A percentile compares a stretch with the other conserved stretches of the same genome.
Conservation (phyloP, 2,888 invertebrate genomes). For the Hirtodrosophila histrioides region DNA sequence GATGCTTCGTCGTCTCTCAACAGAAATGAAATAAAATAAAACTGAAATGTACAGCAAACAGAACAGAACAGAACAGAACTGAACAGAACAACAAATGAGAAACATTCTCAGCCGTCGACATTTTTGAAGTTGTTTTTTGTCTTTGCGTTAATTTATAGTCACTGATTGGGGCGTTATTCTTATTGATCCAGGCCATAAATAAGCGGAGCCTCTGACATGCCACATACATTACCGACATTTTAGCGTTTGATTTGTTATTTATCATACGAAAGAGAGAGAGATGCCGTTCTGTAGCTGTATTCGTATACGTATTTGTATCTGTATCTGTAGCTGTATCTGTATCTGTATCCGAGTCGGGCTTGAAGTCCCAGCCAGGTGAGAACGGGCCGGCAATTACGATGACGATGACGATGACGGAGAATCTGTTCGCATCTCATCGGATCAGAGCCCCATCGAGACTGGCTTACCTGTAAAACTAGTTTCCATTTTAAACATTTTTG, state of each 20-base stretch:
- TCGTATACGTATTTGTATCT: too few relatives aligned
- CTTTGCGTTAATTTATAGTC: constrained; percentile 81
- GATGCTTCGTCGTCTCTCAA: constrained; percentile 18
- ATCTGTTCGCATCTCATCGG: constrained; percentile 51
- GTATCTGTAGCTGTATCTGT: constrained; percentile 1
- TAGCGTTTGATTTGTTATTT: constrained; percentile 82
- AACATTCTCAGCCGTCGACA: constrained; percentile 71
- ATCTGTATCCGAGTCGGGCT: constrained; percentile 1
- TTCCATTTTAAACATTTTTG: constrained; percentile 63
- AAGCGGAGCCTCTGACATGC: constrained; percentile 77
- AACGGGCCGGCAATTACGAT: constrained; percentile 48
- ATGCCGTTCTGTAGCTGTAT: constrained; percentile 1
- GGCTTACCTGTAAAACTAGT: constrained; percentile 79
- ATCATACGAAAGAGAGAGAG: constrained; percentile 66
- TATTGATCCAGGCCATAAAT: constrained; percentile 82
- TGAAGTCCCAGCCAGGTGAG: constrained; percentile 23
- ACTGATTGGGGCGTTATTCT: constrained; percentile 81
- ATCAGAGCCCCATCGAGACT: constrained; percentile 41
- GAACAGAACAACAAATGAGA: constrained; percentile 27
- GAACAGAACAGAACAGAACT: constrained; percentile 16
- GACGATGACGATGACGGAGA: constrained; percentile 39
- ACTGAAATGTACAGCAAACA: constrained; percentile 1
- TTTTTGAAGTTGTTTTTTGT: constrained; percentile 74
- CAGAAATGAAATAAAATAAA: constrained; percentile 28
- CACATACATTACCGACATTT: constrained; percentile 81